Conservation (phyloP, 2,888 invertebrate genomes). For the Lochmaea capreae region DNA sequence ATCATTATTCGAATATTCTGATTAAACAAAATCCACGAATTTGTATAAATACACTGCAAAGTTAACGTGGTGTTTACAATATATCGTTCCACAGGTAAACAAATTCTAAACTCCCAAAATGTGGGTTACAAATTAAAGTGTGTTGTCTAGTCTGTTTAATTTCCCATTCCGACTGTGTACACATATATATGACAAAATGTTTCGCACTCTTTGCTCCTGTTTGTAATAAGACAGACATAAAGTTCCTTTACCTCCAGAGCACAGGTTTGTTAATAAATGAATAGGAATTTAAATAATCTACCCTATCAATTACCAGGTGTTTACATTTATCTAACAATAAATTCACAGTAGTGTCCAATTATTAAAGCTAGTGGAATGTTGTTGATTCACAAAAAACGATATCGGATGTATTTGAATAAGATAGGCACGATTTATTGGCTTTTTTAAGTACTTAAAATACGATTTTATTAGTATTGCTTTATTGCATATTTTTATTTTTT, state of each 20-base stretch:
- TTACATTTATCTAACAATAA: not conserved
- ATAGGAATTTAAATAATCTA: slow-evolving; percentile 6
- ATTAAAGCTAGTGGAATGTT: slow-evolving; percentile 8
- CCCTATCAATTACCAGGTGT: slow-evolving; percentile 4
- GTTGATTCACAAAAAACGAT: not conserved
- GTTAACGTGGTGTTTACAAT: no score
- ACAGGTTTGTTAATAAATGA: not conserved
- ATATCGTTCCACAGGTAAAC: no score
- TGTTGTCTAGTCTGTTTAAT: no score
- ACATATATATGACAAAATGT: no score
- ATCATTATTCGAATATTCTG: no score
- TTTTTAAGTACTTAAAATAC: not conserved
- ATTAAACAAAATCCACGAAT: no score
- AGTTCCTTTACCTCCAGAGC: not conserved
- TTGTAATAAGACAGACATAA: not conserved
- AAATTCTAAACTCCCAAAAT: no score
- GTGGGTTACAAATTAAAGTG: no score
- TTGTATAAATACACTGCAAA: no score
- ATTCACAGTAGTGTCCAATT: not conserved
- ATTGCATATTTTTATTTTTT: not conserved
- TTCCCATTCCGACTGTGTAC: no score
- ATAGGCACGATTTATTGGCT: slow-evolving; percentile 11
- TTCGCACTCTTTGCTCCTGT: not conserved
- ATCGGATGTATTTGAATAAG: not conserved
- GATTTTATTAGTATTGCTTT: slow-evolving; percentile 1